Conservation (phyloP, 2,888 invertebrate genomes). For the Nomada hirtipes region DNA sequence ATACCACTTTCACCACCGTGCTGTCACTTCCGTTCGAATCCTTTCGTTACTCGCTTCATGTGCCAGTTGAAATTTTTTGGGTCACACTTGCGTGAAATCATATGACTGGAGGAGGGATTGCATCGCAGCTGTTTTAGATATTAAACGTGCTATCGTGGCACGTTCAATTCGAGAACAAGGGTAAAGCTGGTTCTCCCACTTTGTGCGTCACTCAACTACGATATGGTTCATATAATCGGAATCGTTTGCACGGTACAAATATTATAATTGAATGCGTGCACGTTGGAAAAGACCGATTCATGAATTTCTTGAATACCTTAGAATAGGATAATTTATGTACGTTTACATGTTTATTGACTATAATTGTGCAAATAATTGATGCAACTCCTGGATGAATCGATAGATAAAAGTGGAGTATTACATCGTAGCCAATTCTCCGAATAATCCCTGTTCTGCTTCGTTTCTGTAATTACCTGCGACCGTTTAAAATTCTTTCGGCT, state of each 20-base stretch:
- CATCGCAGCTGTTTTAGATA: conserved; percentile 8
- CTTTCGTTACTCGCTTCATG: too few relatives aligned
- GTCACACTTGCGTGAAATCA: background rate
- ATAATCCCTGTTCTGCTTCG: too few relatives aligned
- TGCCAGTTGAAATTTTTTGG: background rate
- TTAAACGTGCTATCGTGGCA: conserved; percentile 12
- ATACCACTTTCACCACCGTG: too few relatives aligned
- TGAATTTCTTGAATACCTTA: background rate
- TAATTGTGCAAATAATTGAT: too few relatives aligned
- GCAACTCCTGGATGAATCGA: too few relatives aligned
- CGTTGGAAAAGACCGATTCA: background rate
- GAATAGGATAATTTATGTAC: background rate
- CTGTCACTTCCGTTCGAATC: too few relatives aligned
- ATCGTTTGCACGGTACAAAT: conserved; percentile 20
- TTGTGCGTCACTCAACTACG: conserved; percentile 35
- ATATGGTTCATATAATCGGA: conserved; percentile 28
- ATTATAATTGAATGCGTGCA: conserved; percentile 1
- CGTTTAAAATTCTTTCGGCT: background rate
- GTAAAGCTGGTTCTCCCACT: conserved; percentile 14
- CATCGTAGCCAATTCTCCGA: too few relatives aligned
- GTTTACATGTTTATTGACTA: too few relatives aligned
- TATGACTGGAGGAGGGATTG: background rate
- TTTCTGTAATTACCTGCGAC: background rate
- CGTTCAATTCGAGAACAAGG: conserved; percentile 21
- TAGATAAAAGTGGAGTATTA: too few relatives aligned